A percentile compares a stretch with the other conserved stretches of the same genome.
Conservation (phyloP, 2,888 invertebrate species). For the Drosophila longiperda region DNA sequence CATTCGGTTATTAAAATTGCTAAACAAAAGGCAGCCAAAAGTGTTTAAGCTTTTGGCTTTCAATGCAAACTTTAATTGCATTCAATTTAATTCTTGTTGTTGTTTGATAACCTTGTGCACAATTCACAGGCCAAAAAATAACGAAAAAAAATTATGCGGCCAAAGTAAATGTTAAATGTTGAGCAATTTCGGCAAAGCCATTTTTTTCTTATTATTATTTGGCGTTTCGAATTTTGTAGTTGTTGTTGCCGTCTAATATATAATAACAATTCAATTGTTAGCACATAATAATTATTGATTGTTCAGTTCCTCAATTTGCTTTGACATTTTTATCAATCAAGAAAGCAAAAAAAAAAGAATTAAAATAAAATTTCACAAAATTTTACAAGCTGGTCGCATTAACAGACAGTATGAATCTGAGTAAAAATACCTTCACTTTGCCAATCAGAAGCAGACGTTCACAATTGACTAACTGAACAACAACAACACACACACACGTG, state of each 20-base stretch:
- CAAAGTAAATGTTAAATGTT: slow-evolving; percentile 78
- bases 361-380: slow-evolving; percentile 6
- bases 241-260: slow-evolving; percentile 25
- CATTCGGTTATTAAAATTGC: slow-evolving; percentile 73
- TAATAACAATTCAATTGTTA: slow-evolving; percentile 36
- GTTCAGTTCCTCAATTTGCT: slow-evolving; percentile 56
- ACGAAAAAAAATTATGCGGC: slow-evolving; percentile 52
- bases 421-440: slow-evolving; percentile 71
- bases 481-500: slow-evolving; percentile 14
- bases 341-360: slow-evolving; percentile 14
- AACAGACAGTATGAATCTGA: slow-evolving; percentile 36
- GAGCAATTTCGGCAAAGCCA: slow-evolving; percentile 64
- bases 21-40: slow-evolving; percentile 60
- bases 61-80: slow-evolving; percentile 81
- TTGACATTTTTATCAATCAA: slow-evolving; percentile 54
- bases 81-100: slow-evolving; percentile 63
- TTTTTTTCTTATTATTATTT: slow-evolving; percentile 34
- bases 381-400: slow-evolving; percentile 56
- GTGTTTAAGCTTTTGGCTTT: slow-evolving; percentile 55
- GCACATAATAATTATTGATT: slow-evolving; percentile 21
- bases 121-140: slow-evolving; percentile 62
- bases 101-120: slow-evolving; percentile 80
- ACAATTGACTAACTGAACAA: slow-evolving; percentile 33
- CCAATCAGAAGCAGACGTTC: slow-evolving; percentile 52
- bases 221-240: slow-evolving; percentile 24